phyloP scores from a whole-genome alignment of 2,113 vertebrate genomes.

The Peromyscus californicus region DNA sequence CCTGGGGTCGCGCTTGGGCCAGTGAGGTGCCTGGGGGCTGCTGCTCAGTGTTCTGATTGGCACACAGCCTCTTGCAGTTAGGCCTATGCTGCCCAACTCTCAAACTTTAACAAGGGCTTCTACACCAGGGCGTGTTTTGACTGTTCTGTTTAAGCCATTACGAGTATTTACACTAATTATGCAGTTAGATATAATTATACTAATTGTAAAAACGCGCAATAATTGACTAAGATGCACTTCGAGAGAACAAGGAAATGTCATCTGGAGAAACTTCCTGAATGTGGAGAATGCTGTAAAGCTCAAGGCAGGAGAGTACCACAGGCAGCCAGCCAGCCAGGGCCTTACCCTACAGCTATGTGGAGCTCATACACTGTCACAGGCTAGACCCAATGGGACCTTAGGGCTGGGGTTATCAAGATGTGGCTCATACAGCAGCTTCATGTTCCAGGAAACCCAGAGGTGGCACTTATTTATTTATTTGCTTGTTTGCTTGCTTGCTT shows the following conservation, averaged over 20 bases:
- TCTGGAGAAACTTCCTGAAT: conserved; percentile 66
- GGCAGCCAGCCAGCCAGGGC: fast-evolving
- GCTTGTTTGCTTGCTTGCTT: not conserved
- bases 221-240: conserved; percentile 81
- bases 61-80: not conserved
- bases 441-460: not conserved
- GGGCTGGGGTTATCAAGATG: too few relatives aligned
- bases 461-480: not conserved
- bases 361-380: fast-evolving
- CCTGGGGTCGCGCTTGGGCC: fast-evolving
- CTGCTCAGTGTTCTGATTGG: not conserved
- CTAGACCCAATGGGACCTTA: fast-evolving
- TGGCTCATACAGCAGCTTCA: not conserved
- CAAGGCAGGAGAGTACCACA: fast-evolving
- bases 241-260: conserved; percentile 84
- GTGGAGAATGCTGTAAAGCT: not conserved
- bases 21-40: not conserved
- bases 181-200: conserved; percentile 85
- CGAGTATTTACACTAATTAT: conserved; percentile 86
- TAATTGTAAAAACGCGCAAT: conserved; percentile 87
- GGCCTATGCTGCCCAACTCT: not conserved
- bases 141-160: conserved; percentile 84
- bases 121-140: conserved; percentile 72
- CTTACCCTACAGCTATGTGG: not conserved
- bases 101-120: conserved; percentile 72